Percentiles rank a stretch among this genome's conserved stretches.
Evolutionary conservation across 2,797 vertebrate genomes (phyloP).

Genomic region (Avahi laniger): DNA sequence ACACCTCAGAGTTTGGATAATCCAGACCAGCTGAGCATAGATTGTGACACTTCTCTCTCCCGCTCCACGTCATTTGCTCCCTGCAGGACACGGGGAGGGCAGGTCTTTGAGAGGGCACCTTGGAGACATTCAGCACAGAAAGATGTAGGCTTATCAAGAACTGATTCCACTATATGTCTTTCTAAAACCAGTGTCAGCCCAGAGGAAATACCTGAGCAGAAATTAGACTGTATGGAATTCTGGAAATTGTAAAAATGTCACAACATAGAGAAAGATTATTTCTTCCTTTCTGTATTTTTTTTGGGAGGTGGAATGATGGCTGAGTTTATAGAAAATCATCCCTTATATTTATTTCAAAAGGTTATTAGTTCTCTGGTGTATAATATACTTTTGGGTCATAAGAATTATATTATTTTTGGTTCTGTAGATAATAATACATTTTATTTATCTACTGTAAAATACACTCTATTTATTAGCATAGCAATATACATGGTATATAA

Average conservation of each 20-base stretch:
- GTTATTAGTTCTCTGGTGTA: not conserved
- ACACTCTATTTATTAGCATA: not conserved
- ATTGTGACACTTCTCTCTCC: constrained; percentile 1
- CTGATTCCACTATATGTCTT: not conserved
- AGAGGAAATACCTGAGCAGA: not conserved
- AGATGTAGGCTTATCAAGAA: not conserved
- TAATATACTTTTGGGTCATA: not conserved
- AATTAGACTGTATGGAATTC: not conserved
- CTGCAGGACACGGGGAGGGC: constrained; percentile 56
- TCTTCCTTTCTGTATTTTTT: not conserved
- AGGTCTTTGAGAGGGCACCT: constrained; percentile 46
- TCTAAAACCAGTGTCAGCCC: not conserved
- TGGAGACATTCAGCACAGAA: not conserved
- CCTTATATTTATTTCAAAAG: constrained; percentile 6
- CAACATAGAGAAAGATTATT: not conserved
- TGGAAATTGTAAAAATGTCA: not conserved
- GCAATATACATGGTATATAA: not conserved
- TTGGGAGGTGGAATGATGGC: no score
- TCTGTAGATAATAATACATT: not conserved
- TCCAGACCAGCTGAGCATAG: constrained; percentile 78
- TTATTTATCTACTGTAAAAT: not conserved
- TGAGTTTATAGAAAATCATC: not conserved
- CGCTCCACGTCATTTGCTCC: not conserved
- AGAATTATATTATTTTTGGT: not conserved
- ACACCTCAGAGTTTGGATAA: constrained; percentile 74